phyloP scores from a whole-genome alignment of 2,113 vertebrate species.

The Amia ocellicauda region DNA sequence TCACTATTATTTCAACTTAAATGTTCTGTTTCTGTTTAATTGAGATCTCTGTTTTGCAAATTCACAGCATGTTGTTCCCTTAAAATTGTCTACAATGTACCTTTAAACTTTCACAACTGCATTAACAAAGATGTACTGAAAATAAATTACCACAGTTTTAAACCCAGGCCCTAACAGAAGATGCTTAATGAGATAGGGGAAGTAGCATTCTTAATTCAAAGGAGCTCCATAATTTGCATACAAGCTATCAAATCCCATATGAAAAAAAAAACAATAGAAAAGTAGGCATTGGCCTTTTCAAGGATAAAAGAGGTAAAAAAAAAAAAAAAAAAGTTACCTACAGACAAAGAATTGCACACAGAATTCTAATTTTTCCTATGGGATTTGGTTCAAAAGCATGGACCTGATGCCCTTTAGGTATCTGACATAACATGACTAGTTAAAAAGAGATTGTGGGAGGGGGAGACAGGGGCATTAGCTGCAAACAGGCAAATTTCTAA shows the following conservation, averaged over 20 bases:
- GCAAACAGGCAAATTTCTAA: background rate
- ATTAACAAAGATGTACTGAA: constrained; percentile 4
- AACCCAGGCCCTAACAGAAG: background rate
- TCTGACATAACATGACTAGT: constrained; percentile 1
- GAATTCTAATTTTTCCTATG: constrained; percentile 13
- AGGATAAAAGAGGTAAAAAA: constrained; percentile 12
- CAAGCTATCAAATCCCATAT: constrained; percentile 11
- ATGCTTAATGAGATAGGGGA: background rate
- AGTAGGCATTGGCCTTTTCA: constrained; percentile 2
- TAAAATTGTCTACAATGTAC: too few species aligned
- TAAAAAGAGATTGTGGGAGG: background rate
- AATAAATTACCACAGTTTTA: constrained; percentile 14
- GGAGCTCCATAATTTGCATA: constrained; percentile 7
- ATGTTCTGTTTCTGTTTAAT: too few species aligned
- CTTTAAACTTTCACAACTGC: background rate
- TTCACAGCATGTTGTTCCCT: too few species aligned
- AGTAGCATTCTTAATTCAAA: constrained; percentile 4
- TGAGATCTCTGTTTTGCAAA: too few species aligned
- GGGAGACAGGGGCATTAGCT: background rate
- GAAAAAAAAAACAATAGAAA: background rate
- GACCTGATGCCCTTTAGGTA: constrained; percentile 2
- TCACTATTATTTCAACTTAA: too few species aligned
- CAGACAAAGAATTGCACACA: constrained; percentile 4
- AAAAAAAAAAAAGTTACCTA: constrained; percentile 1
- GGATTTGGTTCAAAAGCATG: background rate